phyloP scores from a whole-genome alignment of 2,888 invertebrate species.

The Erebia ligea region DNA sequence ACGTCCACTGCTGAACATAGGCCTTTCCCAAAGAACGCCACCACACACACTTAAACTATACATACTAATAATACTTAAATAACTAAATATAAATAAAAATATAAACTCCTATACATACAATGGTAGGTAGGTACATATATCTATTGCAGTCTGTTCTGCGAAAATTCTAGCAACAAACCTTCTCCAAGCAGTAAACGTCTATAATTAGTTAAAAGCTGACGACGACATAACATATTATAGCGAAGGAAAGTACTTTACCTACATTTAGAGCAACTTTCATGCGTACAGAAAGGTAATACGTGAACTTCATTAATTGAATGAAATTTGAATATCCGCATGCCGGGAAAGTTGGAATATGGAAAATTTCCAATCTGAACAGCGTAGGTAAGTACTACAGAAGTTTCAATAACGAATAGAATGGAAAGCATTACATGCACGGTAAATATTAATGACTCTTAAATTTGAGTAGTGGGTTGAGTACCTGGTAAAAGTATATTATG shows the following conservation, averaged over 20 bases:
- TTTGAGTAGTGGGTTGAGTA: background rate
- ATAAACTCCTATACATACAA: too few relatives aligned
- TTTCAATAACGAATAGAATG: constrained; percentile 12
- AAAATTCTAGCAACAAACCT: too few relatives aligned
- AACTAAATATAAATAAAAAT: too few relatives aligned
- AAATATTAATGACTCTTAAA: constrained; percentile 1
- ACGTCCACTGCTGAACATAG: too few relatives aligned
- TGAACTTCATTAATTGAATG: constrained; percentile 16
- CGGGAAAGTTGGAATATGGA: constrained; percentile 18
- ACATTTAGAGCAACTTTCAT: background rate
- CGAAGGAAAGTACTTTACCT: background rate
- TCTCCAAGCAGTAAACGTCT: too few relatives aligned
- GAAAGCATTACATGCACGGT: background rate
- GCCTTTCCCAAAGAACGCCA: too few relatives aligned
- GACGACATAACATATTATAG: background rate
- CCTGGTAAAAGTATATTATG: background rate
- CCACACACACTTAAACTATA: too few relatives aligned
- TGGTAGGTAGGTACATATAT: too few relatives aligned
- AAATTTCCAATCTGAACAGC: constrained; percentile 7
- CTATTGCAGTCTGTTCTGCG: too few relatives aligned
- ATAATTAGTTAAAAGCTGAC: too few relatives aligned
- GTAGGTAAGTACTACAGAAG: background rate
- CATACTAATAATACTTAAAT: too few relatives aligned
- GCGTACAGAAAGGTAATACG: constrained; percentile 11
- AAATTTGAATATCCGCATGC: constrained; percentile 18